Evolutionary conservation across 1,140 invertebrate genomes (phyloP).

Genomic region (Megathymus violae): DNA sequence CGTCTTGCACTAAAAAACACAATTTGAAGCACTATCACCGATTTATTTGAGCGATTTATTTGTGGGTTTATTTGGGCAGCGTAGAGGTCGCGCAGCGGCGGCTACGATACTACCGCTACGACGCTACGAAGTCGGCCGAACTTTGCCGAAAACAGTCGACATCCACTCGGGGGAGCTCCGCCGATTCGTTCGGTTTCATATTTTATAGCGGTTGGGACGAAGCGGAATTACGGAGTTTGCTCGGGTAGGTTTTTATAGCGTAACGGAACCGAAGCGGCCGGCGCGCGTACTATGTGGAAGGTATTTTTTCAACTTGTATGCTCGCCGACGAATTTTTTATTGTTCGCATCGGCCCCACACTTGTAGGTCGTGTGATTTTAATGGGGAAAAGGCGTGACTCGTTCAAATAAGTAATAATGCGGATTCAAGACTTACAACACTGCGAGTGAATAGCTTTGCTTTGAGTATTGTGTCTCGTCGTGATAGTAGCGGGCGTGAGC

Average conservation of each 20-base stretch:
- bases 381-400: conserved; percentile 52
- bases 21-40: conserved; percentile 57
- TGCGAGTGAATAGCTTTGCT: conserved; percentile 40
- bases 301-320: conserved; percentile 65
- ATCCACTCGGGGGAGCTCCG: conserved; percentile 50
- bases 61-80: too few species aligned
- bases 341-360: conserved; percentile 63
- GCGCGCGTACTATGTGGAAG: conserved; percentile 65
- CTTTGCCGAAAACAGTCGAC: conserved; percentile 53
- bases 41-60: conserved; percentile 42
- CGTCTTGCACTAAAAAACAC: conserved; percentile 53
- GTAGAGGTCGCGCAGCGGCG: conserved; percentile 47
- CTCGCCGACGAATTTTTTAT: conserved; percentile 68
- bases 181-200: conserved; percentile 77
- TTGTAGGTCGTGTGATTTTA: conserved; percentile 69
- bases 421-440: conserved; percentile 42
- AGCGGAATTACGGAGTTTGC: conserved; percentile 78
- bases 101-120: conserved; percentile 77
- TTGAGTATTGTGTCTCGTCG: conserved; percentile 18
- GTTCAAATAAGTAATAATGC: conserved; percentile 48
- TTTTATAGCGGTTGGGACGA: conserved; percentile 77
- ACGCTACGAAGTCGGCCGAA: conserved; percentile 61
- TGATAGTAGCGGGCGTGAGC: conserved; percentile 29
- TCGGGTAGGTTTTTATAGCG: conserved; percentile 76
- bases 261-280: conserved; percentile 65